These are phyloP conservation scores for Sorex maritimensis DNA, from an alignment of 2,797 vertebrate species.

Conservation along the genomic window DNA sequence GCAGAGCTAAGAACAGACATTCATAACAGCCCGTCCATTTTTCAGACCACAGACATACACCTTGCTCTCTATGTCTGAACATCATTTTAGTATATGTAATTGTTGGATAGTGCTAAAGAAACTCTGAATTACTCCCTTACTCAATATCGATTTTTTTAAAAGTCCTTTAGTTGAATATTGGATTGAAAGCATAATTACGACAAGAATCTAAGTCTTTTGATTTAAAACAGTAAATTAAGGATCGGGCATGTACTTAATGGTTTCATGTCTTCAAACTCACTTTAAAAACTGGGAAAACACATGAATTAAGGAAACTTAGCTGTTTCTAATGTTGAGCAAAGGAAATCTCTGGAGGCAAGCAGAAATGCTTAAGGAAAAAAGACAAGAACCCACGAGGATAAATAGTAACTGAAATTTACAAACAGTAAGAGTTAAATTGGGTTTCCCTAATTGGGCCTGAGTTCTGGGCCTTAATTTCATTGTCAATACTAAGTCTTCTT, in stretches of 20 bases:
- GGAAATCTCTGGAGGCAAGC: constrained; percentile 1
- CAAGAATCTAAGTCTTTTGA: not conserved
- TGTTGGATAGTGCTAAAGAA: not conserved
- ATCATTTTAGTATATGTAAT: constrained; percentile 22
- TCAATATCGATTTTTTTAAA: not conserved
- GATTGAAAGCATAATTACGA: constrained; percentile 49
- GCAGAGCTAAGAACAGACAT: constrained; percentile 74
- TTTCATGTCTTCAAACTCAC: constrained; percentile 39
- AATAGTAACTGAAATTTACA: not conserved
- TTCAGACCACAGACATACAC: constrained; percentile 42
- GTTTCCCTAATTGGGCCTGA: not conserved
- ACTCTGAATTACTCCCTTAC: constrained; percentile 21
- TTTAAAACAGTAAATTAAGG: constrained; percentile 49
- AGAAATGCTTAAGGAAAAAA: not conserved
- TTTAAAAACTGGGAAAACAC: not conserved
- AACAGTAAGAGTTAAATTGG: not conserved
- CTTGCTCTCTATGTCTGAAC: not conserved
- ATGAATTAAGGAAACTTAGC: constrained; percentile 49
- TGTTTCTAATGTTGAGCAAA: constrained; percentile 24
- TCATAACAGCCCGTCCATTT: constrained; percentile 31
- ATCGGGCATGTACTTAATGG: not conserved
- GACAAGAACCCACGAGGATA: not conserved
- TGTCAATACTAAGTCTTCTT: not conserved
- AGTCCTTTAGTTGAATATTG: constrained; percentile 1
- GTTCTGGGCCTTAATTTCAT: not conserved